These are phyloP conservation scores for Microctenopoma steveboyesi DNA, from an alignment of 2,797 vertebrate species.

Conservation along the genomic window DNA sequence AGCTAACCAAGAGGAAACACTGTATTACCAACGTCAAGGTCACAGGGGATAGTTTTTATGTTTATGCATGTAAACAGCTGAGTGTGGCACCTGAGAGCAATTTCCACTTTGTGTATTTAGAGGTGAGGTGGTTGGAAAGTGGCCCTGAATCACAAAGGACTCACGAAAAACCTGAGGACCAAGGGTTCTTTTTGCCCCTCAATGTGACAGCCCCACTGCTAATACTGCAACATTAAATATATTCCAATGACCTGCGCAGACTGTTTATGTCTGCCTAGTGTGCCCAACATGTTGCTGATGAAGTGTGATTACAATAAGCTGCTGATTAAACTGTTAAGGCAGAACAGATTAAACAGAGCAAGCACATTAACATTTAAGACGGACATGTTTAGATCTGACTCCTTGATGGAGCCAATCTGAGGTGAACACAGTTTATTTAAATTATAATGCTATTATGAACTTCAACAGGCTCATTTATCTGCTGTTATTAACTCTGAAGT, in stretches of 20 bases:
- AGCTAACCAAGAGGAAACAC: too few species aligned
- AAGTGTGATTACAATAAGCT: conserved; percentile 14
- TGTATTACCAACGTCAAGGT: too few species aligned
- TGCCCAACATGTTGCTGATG: conserved; percentile 11
- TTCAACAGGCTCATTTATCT: conserved; percentile 52
- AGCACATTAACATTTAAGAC: conserved; percentile 33
- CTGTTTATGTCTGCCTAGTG: background rate
- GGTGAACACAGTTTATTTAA: conserved; percentile 56
- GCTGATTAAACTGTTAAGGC: conserved; percentile 42
- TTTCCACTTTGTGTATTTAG: background rate
- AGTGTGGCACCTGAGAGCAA: too few species aligned
- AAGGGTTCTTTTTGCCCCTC: background rate
- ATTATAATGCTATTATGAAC: conserved; percentile 37
- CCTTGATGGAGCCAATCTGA: conserved; percentile 23
- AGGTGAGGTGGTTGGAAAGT: background rate
- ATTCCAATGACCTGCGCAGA: background rate
- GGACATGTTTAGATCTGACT: conserved; percentile 24
- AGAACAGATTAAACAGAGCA: conserved; percentile 26
- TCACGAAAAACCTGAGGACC: background rate
- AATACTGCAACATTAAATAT: background rate
- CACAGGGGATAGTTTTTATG: too few species aligned
- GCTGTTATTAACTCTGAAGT: conserved; percentile 41
- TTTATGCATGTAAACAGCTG: conserved; percentile 1
- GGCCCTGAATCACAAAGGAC: background rate
- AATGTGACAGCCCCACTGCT: background rate